Evolutionary conservation across 2,113 vertebrate species (phyloP), one percentile per base, ranked within the genome.

Genomic region (Tragelaphus buxtoni): DNA sequence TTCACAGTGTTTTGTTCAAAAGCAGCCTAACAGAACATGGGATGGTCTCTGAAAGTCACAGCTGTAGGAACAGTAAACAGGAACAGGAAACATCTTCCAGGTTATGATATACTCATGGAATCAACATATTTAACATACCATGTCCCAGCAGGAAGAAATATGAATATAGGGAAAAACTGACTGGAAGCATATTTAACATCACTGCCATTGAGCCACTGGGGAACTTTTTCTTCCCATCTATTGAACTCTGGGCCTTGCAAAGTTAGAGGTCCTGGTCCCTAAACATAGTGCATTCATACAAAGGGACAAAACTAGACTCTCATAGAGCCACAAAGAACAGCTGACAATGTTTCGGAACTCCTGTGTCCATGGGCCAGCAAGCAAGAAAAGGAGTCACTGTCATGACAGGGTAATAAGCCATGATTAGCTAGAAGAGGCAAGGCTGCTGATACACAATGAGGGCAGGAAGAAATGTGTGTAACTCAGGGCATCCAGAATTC

Each of bases 291-390:
- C 0, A 18, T 0, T 55, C 20, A 5, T 8, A 22, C 7, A 56
- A 16, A 51, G 18, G 10, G 13, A 60, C 14, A 63, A 9, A 84
- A 8, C 3, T 3, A n/a, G 9, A 7, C 7, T n/a, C 2, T 60
- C 13, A 85, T 0, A 77, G 18, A 77, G 17, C n/a, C 49, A 51
- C 51, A 63, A 24, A 80, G 8, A 18, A 26, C 24, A 47, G 5
- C 5, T 32, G 22, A 16, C 4, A 18, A 4, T 22, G 2, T 2
- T 8, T 47, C 16, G 10, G 7, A 80, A 0, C 24, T 14, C 16
- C 30, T 53, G 2, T 72, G 32, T 18, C 30, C 11, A 13, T 2
- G 74, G 4, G 32, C 28, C 18, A 55, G 11, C 18, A 60, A 17
- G 22, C 55, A 61, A 51, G 51, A 91, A 88, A 17, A 69, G 17